Conservation (phyloP, 2,888 invertebrate species). For the Lochmaea capreae region DNA sequence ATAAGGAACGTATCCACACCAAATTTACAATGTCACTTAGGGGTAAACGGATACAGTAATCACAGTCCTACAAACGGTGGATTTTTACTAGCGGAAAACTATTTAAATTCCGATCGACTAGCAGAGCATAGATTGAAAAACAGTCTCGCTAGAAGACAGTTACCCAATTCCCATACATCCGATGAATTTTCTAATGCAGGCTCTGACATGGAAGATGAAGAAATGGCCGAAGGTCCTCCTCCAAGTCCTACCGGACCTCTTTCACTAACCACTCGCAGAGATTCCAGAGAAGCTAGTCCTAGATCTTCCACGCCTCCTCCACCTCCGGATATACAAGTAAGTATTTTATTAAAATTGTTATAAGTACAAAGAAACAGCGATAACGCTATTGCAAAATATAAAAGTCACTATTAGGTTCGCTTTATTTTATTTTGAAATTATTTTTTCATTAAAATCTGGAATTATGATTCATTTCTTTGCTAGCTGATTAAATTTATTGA, state of each 20-base stretch:
- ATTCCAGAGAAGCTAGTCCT: slow-evolving; percentile 67
- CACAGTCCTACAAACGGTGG: slow-evolving; percentile 75
- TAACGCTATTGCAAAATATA: slow-evolving; percentile 18
- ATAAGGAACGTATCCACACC: slow-evolving; percentile 71
- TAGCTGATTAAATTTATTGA: no score
- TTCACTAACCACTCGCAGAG: slow-evolving; percentile 76
- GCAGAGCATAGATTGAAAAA: slow-evolving; percentile 74
- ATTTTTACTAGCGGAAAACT: slow-evolving; percentile 72
- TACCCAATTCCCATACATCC: slow-evolving; percentile 72
- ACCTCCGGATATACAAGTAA: slow-evolving; percentile 61
- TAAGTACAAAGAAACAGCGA: slow-evolving; percentile 23
- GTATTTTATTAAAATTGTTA: slow-evolving; percentile 39
- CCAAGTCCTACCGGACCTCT: slow-evolving; percentile 78
- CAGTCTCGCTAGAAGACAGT: slow-evolving; percentile 70
- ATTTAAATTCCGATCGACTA: slow-evolving; percentile 65
- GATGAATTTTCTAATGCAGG: slow-evolving; percentile 76
- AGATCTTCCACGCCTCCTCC: slow-evolving; percentile 63
- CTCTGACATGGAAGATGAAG: slow-evolving; percentile 79
- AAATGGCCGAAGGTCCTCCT: slow-evolving; percentile 68
- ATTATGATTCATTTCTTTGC: neutral
- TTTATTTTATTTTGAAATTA: neutral
- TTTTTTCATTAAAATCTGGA: neutral
- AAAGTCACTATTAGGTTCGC: neutral
- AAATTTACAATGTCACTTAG: slow-evolving; percentile 72
- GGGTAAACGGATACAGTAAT: slow-evolving; percentile 75